Evolutionary conservation across 2,888 invertebrate genomes (phyloP).

Genomic region (Zygaena filipendulae): DNA sequence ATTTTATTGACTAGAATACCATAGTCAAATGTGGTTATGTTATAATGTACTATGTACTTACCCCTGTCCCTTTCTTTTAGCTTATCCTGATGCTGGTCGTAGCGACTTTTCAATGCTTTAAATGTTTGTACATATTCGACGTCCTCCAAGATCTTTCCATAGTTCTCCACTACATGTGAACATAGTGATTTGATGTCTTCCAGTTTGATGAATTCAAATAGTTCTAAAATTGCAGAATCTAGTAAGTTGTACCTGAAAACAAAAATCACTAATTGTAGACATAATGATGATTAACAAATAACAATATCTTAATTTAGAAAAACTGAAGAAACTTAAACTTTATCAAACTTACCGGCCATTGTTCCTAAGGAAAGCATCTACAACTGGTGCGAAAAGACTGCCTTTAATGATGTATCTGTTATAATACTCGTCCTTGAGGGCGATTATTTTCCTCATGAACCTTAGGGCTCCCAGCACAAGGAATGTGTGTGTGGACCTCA

Average conservation of each 20-base stretch:
- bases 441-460: constrained; percentile 96
- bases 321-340: too few relatives aligned
- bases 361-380: constrained; percentile 96
- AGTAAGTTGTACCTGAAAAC: constrained; percentile 88
- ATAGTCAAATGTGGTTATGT: too few relatives aligned
- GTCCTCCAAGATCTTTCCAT: constrained; percentile 92
- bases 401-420: constrained; percentile 95
- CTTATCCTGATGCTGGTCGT: constrained; percentile 93
- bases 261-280: constrained; percentile 1
- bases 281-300: too few relatives aligned
- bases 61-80: constrained; percentile 87
- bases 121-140: constrained; percentile 99
- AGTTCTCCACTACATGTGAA: constrained; percentile 96
- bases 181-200: constrained; percentile 92
- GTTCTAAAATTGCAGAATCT: constrained; percentile 98
- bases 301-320: too few relatives aligned
- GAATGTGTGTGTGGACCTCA: constrained; percentile 98
- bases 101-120: constrained; percentile 87
- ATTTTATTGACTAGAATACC: too few relatives aligned
- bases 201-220: constrained; percentile 98
- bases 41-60: too few relatives aligned
- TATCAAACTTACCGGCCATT: constrained; percentile 77
- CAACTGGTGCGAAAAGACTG: constrained; percentile 94
- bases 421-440: constrained; percentile 98
- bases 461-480: constrained; percentile 95